Evolutionary conservation across 2,888 invertebrate species (phyloP).

Genomic region (Ochropleura plecta): DNA sequence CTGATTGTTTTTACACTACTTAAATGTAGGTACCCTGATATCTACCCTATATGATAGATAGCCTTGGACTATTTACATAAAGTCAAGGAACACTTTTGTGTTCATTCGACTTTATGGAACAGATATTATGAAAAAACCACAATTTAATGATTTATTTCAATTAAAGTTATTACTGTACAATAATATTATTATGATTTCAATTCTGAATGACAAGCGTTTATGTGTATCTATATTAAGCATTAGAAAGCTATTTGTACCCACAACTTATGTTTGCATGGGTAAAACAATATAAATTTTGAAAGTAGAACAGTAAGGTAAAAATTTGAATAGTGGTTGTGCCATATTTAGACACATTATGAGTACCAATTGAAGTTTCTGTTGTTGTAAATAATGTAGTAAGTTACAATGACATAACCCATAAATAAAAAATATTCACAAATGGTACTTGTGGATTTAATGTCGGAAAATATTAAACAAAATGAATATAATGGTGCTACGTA

Average conservation of each 20-base stretch:
- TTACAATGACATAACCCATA: background rate
- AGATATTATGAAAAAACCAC: too few relatives aligned
- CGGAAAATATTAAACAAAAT: constrained; percentile 31
- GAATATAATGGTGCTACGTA: constrained; percentile 13
- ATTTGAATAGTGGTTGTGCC: background rate
- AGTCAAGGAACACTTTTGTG: background rate
- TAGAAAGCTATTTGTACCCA: background rate
- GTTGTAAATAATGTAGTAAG: background rate
- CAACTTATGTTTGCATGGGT: constrained; percentile 2
- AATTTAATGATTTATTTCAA: too few relatives aligned
- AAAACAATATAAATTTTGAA: background rate
- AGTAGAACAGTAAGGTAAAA: background rate
- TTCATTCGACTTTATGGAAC: background rate
- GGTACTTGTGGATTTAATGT: background rate
- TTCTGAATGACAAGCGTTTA: background rate
- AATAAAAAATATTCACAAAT: background rate
- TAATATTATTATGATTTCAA: background rate
- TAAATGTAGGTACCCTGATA: too few relatives aligned
- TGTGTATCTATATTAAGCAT: background rate
- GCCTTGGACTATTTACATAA: background rate
- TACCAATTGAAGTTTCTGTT: background rate
- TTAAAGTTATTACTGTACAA: too few relatives aligned
- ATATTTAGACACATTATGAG: background rate
- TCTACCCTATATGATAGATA: background rate
- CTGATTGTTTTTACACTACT: too few relatives aligned